Percentiles rank a stretch among this genome's conserved stretches.
These are phyloP conservation scores for Cebus imitator DNA, from an alignment of 2,113 vertebrate genomes.

Conservation along the genomic window DNA sequence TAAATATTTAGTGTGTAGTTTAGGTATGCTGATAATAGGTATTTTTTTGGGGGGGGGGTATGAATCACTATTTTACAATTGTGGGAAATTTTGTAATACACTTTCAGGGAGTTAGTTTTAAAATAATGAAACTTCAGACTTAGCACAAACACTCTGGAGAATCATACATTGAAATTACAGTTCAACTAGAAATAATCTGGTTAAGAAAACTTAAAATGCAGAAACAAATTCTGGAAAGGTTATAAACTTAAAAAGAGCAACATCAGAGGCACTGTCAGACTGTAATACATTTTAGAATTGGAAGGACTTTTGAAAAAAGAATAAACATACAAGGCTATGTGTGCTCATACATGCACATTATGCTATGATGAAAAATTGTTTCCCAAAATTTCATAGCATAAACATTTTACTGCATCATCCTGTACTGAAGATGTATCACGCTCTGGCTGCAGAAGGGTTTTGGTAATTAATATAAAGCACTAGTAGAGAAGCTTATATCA, in stretches of 20 bases:
- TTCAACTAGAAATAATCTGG: constrained; percentile 78
- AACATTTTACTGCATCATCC: constrained; percentile 45
- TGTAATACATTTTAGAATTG: constrained; percentile 65
- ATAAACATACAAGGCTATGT: background rate
- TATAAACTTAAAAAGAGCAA: constrained; percentile 53
- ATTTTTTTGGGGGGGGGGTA: background rate
- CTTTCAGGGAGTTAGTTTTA: constrained; percentile 69
- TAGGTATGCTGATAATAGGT: background rate
- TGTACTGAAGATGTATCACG: background rate
- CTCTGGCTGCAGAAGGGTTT: background rate
- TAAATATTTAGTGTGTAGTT: background rate
- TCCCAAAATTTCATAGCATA: constrained; percentile 60
- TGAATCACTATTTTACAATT: constrained; percentile 52
- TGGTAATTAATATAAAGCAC: background rate
- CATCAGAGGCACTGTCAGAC: constrained; percentile 66
- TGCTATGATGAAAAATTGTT: constrained; percentile 59
- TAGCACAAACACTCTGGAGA: constrained; percentile 79
- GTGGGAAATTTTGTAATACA: constrained; percentile 76
- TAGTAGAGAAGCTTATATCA: constrained; percentile 57
- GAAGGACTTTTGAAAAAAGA: constrained; percentile 47
- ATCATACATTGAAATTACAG: constrained; percentile 64
- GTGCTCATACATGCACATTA: background rate
- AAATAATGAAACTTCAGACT: constrained; percentile 79
- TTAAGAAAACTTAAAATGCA: constrained; percentile 71
- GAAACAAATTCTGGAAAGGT: constrained; percentile 75